phyloP scores from a whole-genome alignment of 1,140 invertebrate genomes.

The Phortica variegata region DNA sequence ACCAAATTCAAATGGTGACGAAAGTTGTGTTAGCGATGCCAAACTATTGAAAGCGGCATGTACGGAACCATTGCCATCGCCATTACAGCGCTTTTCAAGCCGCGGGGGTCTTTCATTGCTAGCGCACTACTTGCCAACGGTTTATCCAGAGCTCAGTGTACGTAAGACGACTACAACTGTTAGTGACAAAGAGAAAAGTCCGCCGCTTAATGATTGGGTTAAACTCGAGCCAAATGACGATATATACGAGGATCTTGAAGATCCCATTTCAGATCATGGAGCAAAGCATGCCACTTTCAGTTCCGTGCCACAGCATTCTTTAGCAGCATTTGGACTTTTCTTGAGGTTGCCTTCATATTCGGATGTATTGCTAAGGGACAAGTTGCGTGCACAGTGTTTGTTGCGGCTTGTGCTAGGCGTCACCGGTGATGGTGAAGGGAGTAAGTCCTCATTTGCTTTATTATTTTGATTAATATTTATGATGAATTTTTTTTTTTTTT shows the following conservation, averaged over 20 bases:
- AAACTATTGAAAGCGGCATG: conserved; percentile 36
- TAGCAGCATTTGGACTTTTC: conserved; percentile 87
- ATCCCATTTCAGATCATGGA: conserved; percentile 55
- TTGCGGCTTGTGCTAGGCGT: conserved; percentile 83
- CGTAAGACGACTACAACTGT: conserved; percentile 54
- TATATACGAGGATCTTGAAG: conserved; percentile 68
- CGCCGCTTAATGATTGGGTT: conserved; percentile 73
- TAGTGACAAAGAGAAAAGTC: conserved; percentile 59
- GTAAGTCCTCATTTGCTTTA: conserved; percentile 57
- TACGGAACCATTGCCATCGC: conserved; percentile 49
- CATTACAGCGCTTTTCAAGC: conserved; percentile 80
- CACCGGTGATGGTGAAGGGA: conserved; percentile 86
- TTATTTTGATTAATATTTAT: background rate
- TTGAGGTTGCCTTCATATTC: conserved; percentile 86
- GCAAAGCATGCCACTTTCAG: conserved; percentile 45
- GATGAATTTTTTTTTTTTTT: background rate
- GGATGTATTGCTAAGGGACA: conserved; percentile 80
- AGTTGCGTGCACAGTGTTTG: conserved; percentile 80
- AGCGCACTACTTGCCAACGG: conserved; percentile 80
- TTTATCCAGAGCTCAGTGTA: conserved; percentile 71
- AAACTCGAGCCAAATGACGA: conserved; percentile 73
- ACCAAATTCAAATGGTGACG: conserved; percentile 11
- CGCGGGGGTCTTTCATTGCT: conserved; percentile 84
- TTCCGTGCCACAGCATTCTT: conserved; percentile 81
- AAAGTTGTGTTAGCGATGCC: conserved; percentile 20